These are phyloP conservation scores for Napeogenes inachia DNA, from an alignment of 2,888 invertebrate genomes.

Conservation along the genomic window DNA sequence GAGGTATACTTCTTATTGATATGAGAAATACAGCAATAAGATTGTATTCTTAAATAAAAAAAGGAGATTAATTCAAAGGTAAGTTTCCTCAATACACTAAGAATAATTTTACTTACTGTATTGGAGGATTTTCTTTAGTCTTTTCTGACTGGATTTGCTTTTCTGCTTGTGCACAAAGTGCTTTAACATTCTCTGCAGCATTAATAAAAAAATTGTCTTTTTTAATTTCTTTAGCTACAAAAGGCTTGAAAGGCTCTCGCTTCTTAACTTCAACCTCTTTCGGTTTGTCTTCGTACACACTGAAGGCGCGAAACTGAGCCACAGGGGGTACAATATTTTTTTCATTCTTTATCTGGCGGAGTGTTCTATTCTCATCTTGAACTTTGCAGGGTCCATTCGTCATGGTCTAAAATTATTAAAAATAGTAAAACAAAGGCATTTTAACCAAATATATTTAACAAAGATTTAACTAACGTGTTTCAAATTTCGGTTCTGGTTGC, in stretches of 20 bases:
- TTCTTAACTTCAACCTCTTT: conserved; percentile 67
- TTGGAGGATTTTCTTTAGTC: conserved; percentile 48
- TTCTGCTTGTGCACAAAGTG: conserved; percentile 54
- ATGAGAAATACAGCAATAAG: background rate
- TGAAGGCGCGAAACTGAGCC: conserved; percentile 86
- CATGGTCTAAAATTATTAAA: conserved; percentile 49
- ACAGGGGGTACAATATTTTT: conserved; percentile 78
- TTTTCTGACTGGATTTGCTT: conserved; percentile 61
- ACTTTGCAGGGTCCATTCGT: conserved; percentile 68
- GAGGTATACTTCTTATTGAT: no score
- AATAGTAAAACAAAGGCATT: conserved; percentile 20
- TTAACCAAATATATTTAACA: conserved; percentile 14
- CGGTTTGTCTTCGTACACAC: conserved; percentile 83
- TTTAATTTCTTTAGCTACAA: conserved; percentile 59
- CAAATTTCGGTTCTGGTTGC: conserved; percentile 69
- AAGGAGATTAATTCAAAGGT: no score
- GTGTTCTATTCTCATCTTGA: conserved; percentile 69
- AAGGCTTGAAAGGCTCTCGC: conserved; percentile 67
- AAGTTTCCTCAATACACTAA: background rate
- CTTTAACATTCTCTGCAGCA: conserved; percentile 58
- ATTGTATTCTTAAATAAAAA: background rate
- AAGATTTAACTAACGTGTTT: conserved; percentile 71
- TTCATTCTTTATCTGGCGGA: conserved; percentile 69
- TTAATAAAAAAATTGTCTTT: conserved; percentile 56
- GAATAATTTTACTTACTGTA: conserved; percentile 42